Evolutionary conservation across 1,140 invertebrate species (phyloP).

Genomic region (Musca domestica): DNA sequence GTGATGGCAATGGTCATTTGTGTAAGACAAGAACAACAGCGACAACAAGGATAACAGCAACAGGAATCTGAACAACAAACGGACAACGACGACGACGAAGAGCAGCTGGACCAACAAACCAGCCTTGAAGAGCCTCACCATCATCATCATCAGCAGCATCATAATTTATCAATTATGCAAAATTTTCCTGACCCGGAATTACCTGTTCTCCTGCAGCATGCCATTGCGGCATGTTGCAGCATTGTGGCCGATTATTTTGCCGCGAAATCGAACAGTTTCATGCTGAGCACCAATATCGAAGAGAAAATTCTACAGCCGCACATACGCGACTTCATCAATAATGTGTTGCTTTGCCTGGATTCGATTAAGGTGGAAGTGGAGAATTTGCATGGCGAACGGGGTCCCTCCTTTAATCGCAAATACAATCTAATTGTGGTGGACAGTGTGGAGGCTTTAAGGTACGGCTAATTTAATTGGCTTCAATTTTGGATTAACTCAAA

Average conservation of each 20-base stretch:
- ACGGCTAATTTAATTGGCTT: no score
- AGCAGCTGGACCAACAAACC: background rate
- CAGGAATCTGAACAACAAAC: background rate
- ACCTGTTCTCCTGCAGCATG: background rate
- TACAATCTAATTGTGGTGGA: conserved; percentile 24
- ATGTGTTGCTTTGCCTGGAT: background rate
- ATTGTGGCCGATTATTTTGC: conserved; percentile 3
- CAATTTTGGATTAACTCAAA: background rate
- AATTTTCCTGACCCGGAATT: conserved; percentile 5
- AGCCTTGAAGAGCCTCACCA: no score
- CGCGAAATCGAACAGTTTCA: background rate
- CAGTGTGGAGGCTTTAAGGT: conserved; percentile 20
- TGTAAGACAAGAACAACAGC: background rate
- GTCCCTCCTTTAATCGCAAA: background rate
- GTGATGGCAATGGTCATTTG: background rate
- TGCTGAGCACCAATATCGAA: background rate
- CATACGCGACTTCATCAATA: background rate
- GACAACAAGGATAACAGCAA: no score
- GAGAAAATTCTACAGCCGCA: background rate
- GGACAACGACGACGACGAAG: background rate
- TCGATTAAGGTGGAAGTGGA: conserved; percentile 12
- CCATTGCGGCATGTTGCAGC: conserved; percentile 6
- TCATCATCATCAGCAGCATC: background rate
- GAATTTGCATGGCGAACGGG: background rate
- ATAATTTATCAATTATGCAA: conserved; percentile 21